These are phyloP conservation scores for Habroteleia sp. DNA, from an alignment of 2,888 invertebrate genomes.

Conservation along the genomic window DNA sequence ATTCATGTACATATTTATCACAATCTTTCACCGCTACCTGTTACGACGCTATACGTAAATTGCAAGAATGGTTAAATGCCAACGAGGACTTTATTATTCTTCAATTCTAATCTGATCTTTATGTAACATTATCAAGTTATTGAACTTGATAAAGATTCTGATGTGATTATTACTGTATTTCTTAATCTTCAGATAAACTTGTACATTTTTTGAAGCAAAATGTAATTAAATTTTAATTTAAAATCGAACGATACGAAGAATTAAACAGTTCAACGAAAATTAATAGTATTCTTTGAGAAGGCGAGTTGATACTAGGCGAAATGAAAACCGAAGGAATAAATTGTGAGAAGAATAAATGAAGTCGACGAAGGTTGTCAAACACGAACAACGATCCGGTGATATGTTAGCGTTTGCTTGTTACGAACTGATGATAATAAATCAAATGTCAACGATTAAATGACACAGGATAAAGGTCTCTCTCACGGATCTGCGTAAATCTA, in stretches of 20 bases:
- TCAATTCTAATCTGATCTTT: slow-evolving; percentile 30
- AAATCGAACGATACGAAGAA: too few species aligned
- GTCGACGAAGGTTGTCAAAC: neutral
- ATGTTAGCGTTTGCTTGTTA: slow-evolving; percentile 13
- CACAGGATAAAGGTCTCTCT: slow-evolving; percentile 60
- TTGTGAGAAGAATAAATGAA: too few species aligned
- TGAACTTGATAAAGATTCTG: slow-evolving; percentile 37
- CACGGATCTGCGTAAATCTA: slow-evolving; percentile 12
- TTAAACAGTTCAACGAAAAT: too few species aligned
- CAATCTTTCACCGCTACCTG: slow-evolving; percentile 26
- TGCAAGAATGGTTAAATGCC: slow-evolving; percentile 11
- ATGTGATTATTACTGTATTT: slow-evolving; percentile 9
- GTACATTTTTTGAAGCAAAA: too few species aligned
- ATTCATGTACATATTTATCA: slow-evolving; percentile 20
- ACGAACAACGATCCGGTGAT: slow-evolving; percentile 1
- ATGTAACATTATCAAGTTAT: slow-evolving; percentile 44
- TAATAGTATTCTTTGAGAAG: too few species aligned
- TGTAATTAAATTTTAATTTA: too few species aligned
- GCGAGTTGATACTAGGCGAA: too few species aligned
- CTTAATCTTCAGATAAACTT: slow-evolving; percentile 6
- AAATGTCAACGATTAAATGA: slow-evolving; percentile 72
- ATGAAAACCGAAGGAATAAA: too few species aligned
- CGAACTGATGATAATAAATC: slow-evolving; percentile 70
- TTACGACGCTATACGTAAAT: slow-evolving; percentile 18
- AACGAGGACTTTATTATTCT: slow-evolving; percentile 28